phyloP scores from a whole-genome alignment of 2,888 invertebrate species.

The Parasteatoda lunata region DNA sequence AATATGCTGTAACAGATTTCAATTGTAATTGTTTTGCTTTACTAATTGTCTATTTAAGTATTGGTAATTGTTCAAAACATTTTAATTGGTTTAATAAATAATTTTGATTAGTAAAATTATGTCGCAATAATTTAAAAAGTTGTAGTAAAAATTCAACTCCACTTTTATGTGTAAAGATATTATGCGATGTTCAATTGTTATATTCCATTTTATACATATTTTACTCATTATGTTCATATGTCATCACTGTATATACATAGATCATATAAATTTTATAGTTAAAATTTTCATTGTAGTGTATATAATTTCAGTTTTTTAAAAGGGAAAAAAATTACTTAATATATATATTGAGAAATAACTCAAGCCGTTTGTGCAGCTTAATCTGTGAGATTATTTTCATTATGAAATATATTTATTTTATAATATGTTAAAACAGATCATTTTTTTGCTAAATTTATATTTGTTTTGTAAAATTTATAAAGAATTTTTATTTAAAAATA shows the following conservation, averaged over 20 bases:
- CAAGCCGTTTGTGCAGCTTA: constrained; percentile 60
- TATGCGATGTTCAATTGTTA: constrained; percentile 23
- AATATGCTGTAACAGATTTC: no score
- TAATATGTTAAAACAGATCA: background rate
- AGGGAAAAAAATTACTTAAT: constrained; percentile 48
- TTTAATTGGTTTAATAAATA: no score
- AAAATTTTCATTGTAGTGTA: constrained; percentile 65
- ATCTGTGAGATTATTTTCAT: constrained; percentile 54
- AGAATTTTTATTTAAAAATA: no score
- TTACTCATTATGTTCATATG: constrained; percentile 65
- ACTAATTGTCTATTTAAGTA: no score
- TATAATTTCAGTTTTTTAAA: constrained; percentile 61
- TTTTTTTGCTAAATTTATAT: no score
- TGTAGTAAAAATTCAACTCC: background rate
- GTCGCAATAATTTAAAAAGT: no score
- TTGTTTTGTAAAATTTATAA: no score
- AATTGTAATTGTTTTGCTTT: no score
- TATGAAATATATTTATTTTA: constrained; percentile 5
- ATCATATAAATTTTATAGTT: constrained; percentile 67
- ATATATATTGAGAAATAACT: constrained; percentile 11
- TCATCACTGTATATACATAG: constrained; percentile 68
- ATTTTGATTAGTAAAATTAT: no score
- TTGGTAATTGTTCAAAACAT: no score
- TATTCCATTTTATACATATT: constrained; percentile 68
- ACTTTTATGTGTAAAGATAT: background rate